Base-by-base conservation (phyloP, 2,797 vertebrate species). In the Tadarida brasiliensis region DNA sequence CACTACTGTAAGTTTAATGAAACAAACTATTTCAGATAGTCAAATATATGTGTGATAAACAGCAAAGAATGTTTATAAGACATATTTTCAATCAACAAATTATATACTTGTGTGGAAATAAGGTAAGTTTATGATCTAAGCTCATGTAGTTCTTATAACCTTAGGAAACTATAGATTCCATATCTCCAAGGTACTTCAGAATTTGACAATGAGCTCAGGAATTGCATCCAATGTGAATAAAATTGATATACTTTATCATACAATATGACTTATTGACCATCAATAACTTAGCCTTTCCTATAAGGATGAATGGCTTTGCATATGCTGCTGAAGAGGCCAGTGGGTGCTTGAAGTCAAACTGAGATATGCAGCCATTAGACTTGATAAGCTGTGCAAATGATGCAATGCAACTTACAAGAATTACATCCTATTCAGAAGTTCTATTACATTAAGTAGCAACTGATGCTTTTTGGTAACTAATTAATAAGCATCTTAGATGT, bases 1-100 rank as follows among this genome's bases (percentile, higher is more conserved):
- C 7, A 2, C 28, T 81, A 94, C 92, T 91, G 94, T 65, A 71
- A 95, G 92, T 95, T 89, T 20, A 67, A 11, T 96, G 83, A 93
- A 95, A 81, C 22, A 80, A 95, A 84, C 59, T 33, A 93, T 5
- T 81, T 96, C 39, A 89, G 20, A 81, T 89, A 88, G 49, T 84
- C 28, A 90, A 94, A 91, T 71, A 95, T 68, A 19, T 44, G 16
- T 63, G 49, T 95, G 35, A 70, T 68, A 71, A 89, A 82, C 17
- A 94, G 44, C 44, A 85, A 87, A 93, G 70, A 86, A 78, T 82
- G 28, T 76, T 95, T 83, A 90, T 90, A 76, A 86, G 35, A 80
- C 11, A 35, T 47, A 92, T 73, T 74, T 57, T 82, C 28, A 86
- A 51, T 95, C 17, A 94, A 67, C 24, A 89, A 91, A 80, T 84